Percentiles rank a stretch among this genome's conserved stretches.
These are phyloP conservation scores for Babyrousa celebensis DNA, from an alignment of 2,797 vertebrate genomes.

Conservation along the genomic window DNA sequence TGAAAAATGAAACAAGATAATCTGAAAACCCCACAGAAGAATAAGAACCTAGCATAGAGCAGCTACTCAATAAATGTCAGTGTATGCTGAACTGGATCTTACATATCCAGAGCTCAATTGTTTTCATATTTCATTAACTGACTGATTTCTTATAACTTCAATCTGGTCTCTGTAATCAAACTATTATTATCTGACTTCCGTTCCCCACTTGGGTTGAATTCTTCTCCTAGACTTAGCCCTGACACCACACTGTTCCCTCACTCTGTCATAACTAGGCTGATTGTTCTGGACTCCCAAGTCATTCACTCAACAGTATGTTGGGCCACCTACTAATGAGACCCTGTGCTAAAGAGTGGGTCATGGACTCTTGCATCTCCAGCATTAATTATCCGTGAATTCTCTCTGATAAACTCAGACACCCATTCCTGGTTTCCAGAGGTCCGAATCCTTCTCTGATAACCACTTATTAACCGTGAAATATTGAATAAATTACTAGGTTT, in stretches of 20 bases:
- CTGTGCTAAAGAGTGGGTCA: background rate
- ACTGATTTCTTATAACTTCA: background rate
- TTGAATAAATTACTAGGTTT: slow-evolving; percentile 55
- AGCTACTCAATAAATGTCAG: background rate
- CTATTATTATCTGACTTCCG: background rate
- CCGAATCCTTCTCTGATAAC: background rate
- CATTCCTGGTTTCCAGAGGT: background rate
- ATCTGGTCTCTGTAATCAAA: background rate
- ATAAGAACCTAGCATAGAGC: background rate
- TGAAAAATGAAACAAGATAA: background rate
- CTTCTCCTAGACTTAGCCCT: background rate
- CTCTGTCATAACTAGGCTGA: background rate
- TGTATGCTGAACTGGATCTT: background rate
- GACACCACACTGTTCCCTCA: background rate
- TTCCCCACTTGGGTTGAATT: background rate
- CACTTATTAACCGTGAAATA: slow-evolving; percentile 26
- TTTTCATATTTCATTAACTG: background rate
- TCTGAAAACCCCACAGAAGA: background rate
- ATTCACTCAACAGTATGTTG: background rate
- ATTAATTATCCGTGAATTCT: background rate
- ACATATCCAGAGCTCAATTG: background rate
- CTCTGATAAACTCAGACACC: background rate
- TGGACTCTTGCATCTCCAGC: background rate
- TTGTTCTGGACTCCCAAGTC: background rate
- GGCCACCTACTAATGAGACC: background rate